A percentile compares a stretch with the other conserved stretches of the same genome.
Conservation (phyloP, 1,140 invertebrate species). For the Glomeris maerens region DNA sequence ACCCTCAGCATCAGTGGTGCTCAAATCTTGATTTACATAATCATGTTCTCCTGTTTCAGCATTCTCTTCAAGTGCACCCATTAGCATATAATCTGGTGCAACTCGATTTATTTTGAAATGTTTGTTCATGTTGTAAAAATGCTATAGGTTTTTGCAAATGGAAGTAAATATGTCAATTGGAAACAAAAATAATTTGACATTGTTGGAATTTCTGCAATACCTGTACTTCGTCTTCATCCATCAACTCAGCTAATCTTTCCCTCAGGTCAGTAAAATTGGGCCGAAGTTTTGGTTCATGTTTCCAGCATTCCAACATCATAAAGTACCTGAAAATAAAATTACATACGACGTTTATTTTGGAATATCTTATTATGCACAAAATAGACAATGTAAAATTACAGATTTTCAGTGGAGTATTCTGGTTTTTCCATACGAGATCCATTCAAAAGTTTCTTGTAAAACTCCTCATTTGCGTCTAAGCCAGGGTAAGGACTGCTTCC, state of each 20-base stretch:
- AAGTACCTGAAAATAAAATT: slow-evolving; percentile 43
- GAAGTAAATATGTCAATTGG: neutral
- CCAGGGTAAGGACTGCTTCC: slow-evolving; percentile 26
- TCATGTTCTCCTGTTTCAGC: no score
- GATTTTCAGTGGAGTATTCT: slow-evolving; percentile 52
- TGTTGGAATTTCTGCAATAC: no score
- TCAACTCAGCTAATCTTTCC: slow-evolving; percentile 53
- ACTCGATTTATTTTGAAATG: no score
- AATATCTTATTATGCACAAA: neutral
- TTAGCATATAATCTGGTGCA: no score
- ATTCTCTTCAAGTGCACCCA: no score
- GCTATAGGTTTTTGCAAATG: neutral
- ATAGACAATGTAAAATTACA: slow-evolving; percentile 37
- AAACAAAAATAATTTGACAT: neutral
- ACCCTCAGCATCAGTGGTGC: no score
- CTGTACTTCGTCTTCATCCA: slow-evolving; percentile 64
- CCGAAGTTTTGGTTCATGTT: slow-evolving; percentile 52
- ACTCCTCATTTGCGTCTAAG: slow-evolving; percentile 51
- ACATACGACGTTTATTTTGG: neutral
- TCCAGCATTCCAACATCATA: slow-evolving; percentile 76
- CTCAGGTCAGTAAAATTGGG: slow-evolving; percentile 63
- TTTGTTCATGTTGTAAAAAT: neutral
- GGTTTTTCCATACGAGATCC: slow-evolving; percentile 80
- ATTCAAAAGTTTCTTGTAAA: slow-evolving; percentile 56
- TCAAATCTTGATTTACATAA: no score